These are phyloP conservation scores for Chionis minor DNA, from an alignment of 2,113 vertebrate species.

Conservation along the genomic window DNA sequence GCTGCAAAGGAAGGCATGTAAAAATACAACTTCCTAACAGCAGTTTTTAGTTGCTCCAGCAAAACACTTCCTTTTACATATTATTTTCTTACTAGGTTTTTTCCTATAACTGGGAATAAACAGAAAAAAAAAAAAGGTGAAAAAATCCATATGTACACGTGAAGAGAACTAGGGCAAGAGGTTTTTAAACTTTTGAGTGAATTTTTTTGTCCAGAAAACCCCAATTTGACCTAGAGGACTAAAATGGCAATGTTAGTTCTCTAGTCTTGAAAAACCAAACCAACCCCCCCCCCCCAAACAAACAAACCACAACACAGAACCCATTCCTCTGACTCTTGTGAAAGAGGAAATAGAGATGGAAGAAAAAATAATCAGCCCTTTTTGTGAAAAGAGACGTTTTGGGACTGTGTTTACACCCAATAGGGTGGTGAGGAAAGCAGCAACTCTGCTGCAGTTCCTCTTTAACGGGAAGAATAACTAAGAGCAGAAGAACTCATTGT, in stretches of 20 bases:
- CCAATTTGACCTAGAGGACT: not conserved
- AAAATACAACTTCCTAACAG: not conserved
- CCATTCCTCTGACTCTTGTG: not conserved
- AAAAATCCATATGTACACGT: not conserved
- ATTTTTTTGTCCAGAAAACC: not conserved
- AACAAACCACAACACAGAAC: constrained; percentile 22
- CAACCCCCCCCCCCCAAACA: not conserved
- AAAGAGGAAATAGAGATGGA: constrained; percentile 49
- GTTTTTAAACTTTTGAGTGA: not conserved
- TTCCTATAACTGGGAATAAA: not conserved
- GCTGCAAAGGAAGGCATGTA: not conserved
- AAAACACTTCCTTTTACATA: not conserved
- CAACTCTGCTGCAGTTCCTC: constrained; percentile 16
- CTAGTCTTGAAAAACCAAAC: not conserved
- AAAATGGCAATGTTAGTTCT: not conserved
- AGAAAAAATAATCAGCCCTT: not conserved
- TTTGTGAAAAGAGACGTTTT: not conserved
- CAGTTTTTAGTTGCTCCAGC: not conserved
- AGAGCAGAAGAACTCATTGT: not conserved
- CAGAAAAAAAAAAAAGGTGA: not conserved
- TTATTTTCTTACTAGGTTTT: not conserved
- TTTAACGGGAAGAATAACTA: not conserved
- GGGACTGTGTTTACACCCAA: not conserved
- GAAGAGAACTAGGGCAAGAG: not conserved
- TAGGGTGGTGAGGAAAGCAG: not conserved